A percentile compares a stretch with the other conserved stretches of the same genome.
Conservation (phyloP, 2,797 vertebrate species). For the Heterohyrax brucei region DNA sequence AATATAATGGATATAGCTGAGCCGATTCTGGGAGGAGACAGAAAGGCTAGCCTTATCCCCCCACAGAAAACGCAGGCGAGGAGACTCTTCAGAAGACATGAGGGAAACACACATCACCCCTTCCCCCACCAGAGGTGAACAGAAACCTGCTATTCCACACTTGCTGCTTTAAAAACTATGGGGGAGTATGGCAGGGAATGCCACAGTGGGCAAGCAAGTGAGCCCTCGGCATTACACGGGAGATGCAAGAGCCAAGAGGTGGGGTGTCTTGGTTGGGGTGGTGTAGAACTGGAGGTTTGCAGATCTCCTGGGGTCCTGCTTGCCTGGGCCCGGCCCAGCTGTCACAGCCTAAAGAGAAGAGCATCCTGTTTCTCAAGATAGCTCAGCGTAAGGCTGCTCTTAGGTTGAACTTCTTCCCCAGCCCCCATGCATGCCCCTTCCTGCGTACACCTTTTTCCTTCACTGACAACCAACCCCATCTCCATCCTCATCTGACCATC, state of each 20-base stretch:
- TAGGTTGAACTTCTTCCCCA: neutral
- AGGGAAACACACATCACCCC: neutral
- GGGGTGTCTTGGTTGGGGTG: no score
- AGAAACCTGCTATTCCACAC: neutral
- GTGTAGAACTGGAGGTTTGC: neutral
- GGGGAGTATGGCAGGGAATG: no score
- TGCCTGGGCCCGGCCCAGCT: neutral
- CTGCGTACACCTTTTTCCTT: neutral
- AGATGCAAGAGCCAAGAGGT: neutral
- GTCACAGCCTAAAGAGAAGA: neutral
- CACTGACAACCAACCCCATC: neutral
- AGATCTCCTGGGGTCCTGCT: neutral
- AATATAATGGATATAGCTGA: no score
- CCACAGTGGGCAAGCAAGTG: neutral
- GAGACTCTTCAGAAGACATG: neutral
- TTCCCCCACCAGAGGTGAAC: neutral
- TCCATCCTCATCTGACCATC: neutral
- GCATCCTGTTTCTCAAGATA: neutral
- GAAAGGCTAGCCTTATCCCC: neutral
- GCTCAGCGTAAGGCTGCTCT: neutral
- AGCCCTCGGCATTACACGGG: neutral
- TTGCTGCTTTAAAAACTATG: neutral
- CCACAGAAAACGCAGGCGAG: neutral
- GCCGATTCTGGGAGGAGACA: no score
- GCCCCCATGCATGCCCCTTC: no score